Evolutionary conservation across 2,797 vertebrate species (phyloP).

Genomic region (Eulemur albifrons): DNA sequence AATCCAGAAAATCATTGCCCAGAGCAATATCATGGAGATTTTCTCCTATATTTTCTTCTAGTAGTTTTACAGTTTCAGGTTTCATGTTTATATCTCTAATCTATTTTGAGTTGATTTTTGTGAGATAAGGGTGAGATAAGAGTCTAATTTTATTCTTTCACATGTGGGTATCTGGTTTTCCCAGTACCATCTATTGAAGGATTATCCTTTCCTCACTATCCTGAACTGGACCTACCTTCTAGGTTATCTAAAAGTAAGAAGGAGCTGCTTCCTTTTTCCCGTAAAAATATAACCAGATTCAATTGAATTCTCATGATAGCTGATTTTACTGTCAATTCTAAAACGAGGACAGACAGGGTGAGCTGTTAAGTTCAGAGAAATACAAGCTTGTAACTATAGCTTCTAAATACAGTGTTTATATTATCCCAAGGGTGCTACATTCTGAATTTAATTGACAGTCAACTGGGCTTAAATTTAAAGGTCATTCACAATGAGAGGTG

Average conservation of each 20-base stretch:
- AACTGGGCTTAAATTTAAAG: background rate
- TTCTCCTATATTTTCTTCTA: no score
- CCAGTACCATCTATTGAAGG: background rate
- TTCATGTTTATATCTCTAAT: no score
- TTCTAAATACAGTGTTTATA: background rate
- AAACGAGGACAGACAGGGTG: background rate
- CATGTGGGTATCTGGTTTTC: background rate
- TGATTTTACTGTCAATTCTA: background rate
- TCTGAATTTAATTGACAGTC: background rate
- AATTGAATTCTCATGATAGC: background rate
- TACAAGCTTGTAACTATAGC: background rate
- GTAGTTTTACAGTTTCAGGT: no score
- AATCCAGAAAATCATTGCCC: background rate
- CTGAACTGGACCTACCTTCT: background rate
- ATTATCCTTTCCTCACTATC: background rate
- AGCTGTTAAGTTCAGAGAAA: background rate
- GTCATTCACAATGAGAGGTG: background rate
- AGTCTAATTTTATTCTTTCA: background rate
- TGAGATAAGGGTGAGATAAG: no score
- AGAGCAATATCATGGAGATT: no score
- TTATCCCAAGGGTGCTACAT: background rate
- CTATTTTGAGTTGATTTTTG: no score
- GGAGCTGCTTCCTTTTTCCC: background rate
- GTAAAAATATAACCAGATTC: background rate
- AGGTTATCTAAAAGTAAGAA: background rate